These are phyloP conservation scores for Trematocara macrostoma DNA, from an alignment of 2,113 vertebrate species.

Conservation along the genomic window DNA sequence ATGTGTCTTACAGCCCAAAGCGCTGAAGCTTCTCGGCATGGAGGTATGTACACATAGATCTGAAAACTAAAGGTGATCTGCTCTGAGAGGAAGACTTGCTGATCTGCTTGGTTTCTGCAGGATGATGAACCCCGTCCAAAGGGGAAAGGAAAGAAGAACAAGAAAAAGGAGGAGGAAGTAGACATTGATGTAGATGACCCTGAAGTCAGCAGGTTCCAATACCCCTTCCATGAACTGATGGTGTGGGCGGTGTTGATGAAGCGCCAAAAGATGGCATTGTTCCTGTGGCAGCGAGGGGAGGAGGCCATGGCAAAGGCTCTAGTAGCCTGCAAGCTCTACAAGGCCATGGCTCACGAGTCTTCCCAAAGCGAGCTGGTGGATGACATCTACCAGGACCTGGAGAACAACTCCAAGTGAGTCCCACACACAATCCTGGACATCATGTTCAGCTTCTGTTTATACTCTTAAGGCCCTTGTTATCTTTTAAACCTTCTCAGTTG, in stretches of 20 bases:
- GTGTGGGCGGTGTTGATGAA: slow-evolving; percentile 97
- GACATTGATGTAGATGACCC: slow-evolving; percentile 92
- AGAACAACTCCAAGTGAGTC: slow-evolving; percentile 92
- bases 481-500: not conserved
- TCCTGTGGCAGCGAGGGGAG: slow-evolving; percentile 94
- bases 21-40: slow-evolving; percentile 96
- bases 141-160: slow-evolving; percentile 83
- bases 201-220: slow-evolving; percentile 87
- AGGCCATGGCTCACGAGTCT: slow-evolving; percentile 95
- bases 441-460: fast-evolving
- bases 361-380: slow-evolving; percentile 95
- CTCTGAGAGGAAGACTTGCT: not conserved
- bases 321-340: slow-evolving; percentile 95
- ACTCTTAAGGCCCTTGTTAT: not conserved
- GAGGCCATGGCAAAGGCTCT: slow-evolving; percentile 96
- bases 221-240: slow-evolving; percentile 94
- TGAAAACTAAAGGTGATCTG: not conserved
- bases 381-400: slow-evolving; percentile 94
- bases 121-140: slow-evolving; percentile 89
- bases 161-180: slow-evolving; percentile 91
- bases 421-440: not conserved
- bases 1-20: slow-evolving; percentile 83
- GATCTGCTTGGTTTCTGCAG: slow-evolving; percentile 46
- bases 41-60: slow-evolving; percentile 75
- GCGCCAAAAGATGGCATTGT: slow-evolving; percentile 93